Evolutionary conservation across 1,140 invertebrate genomes (phyloP).

Genomic region (Tribolium madens): DNA sequence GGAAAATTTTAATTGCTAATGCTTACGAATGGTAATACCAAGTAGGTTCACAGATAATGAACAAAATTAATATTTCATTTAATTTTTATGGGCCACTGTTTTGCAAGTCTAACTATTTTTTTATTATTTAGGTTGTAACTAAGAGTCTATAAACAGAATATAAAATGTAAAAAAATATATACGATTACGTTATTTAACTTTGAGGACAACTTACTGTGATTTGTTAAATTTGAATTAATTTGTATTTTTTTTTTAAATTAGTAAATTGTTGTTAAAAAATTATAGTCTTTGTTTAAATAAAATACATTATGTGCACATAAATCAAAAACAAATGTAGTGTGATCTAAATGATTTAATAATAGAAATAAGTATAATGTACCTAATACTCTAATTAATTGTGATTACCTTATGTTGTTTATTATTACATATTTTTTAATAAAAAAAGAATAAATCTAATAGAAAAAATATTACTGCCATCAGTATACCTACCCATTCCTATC

Average conservation of each 20-base stretch:
- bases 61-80: not conserved
- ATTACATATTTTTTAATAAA: too few species aligned
- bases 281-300: not conserved
- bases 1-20: not conserved
- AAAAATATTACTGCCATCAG: too few species aligned
- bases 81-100: not conserved
- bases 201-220: too few species aligned
- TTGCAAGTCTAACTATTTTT: not conserved
- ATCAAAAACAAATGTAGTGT: too few species aligned
- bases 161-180: not conserved
- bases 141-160: not conserved
- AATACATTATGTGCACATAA: not conserved
- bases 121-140: not conserved
- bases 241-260: not conserved
- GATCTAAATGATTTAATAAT: too few species aligned
- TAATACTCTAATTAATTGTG: too few species aligned
- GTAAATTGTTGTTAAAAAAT: too few species aligned
- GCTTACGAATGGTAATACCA: not conserved
- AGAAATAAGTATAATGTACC: too few species aligned
- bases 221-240: not conserved
- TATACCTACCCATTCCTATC: too few species aligned
- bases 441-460: too few species aligned
- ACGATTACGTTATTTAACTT: not conserved
- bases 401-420: too few species aligned
- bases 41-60: not conserved